Percentiles rank a stretch among this genome's conserved stretches.
Conservation (phyloP, 2,888 invertebrate species). For the Pyrochroa serraticornis region DNA sequence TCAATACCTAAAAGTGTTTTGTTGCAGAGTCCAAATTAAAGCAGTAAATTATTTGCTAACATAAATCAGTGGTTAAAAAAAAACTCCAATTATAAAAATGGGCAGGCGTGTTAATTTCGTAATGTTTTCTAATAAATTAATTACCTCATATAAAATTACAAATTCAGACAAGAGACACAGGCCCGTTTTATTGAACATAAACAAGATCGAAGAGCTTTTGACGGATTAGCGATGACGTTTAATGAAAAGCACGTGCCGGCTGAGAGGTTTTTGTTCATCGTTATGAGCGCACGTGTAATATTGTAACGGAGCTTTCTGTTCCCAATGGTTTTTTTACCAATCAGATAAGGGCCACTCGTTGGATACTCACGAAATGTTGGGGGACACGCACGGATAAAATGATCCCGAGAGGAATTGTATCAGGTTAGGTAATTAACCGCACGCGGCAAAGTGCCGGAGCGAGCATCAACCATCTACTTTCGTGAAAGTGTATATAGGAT, state of each 20-base stretch:
- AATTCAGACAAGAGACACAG: too few relatives aligned
- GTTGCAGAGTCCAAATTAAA: too few relatives aligned
- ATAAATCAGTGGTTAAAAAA: too few relatives aligned
- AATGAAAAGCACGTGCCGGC: slow-evolving; percentile 44
- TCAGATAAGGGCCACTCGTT: slow-evolving; percentile 20
- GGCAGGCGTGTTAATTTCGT: too few relatives aligned
- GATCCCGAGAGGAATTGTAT: slow-evolving; percentile 10
- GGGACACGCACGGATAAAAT: slow-evolving; percentile 8
- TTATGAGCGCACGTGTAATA: slow-evolving; percentile 30
- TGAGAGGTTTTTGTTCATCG: slow-evolving; percentile 36
- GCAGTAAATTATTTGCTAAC: too few relatives aligned
- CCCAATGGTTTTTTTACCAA: slow-evolving; percentile 14
- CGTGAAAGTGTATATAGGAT: too few relatives aligned
- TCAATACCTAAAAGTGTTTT: too few relatives aligned
- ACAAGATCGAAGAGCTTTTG: slow-evolving; percentile 38
- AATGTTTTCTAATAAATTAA: too few relatives aligned
- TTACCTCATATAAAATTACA: too few relatives aligned
- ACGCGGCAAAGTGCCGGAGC: slow-evolving; percentile 17
- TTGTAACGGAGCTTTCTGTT: slow-evolving; percentile 16
- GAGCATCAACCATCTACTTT: neutral
- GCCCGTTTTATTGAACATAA: slow-evolving; percentile 21
- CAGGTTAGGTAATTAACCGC: slow-evolving; percentile 25
- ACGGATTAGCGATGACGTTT: slow-evolving; percentile 39
- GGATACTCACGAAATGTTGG: slow-evolving; percentile 6
- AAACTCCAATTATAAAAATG: too few relatives aligned